These are phyloP conservation scores for Natrix natrix DNA, from an alignment of 2,797 vertebrate species.

Conservation along the genomic window DNA sequence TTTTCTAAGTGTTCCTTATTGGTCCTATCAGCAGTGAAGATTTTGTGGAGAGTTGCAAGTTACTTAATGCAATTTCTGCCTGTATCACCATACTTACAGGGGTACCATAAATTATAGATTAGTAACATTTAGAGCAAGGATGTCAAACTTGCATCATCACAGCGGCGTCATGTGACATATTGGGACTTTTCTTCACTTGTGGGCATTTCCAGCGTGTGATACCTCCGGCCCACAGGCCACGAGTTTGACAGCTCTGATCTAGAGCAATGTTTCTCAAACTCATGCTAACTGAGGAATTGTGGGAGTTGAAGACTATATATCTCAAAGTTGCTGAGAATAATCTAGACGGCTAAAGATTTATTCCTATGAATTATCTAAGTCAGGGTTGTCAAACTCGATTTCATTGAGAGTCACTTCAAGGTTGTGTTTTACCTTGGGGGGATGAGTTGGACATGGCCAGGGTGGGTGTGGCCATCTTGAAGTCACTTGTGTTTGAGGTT, in stretches of 20 bases:
- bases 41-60: not conserved
- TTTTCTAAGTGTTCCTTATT: not conserved
- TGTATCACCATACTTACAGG: not conserved
- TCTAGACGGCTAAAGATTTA: not conserved
- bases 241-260: too few species aligned
- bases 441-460: too few species aligned
- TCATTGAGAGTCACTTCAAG: too few species aligned
- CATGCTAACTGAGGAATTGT: not conserved
- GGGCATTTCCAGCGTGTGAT: too few species aligned
- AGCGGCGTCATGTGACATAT: too few species aligned
- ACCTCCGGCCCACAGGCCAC: too few species aligned
- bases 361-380: not conserved
- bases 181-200: too few species aligned
- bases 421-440: too few species aligned
- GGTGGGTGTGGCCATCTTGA: too few species aligned
- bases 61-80: not conserved
- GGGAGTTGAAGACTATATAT: not conserved
- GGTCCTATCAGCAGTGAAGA: not conserved
- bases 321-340: not conserved
- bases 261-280: not conserved
- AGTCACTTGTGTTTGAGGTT: too few species aligned
- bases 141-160: too few species aligned
- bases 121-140: not conserved
- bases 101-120: not conserved
- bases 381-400: too few species aligned